Evolutionary conservation across 2,113 vertebrate species (phyloP).

Genomic region (Nestor notabilis): DNA sequence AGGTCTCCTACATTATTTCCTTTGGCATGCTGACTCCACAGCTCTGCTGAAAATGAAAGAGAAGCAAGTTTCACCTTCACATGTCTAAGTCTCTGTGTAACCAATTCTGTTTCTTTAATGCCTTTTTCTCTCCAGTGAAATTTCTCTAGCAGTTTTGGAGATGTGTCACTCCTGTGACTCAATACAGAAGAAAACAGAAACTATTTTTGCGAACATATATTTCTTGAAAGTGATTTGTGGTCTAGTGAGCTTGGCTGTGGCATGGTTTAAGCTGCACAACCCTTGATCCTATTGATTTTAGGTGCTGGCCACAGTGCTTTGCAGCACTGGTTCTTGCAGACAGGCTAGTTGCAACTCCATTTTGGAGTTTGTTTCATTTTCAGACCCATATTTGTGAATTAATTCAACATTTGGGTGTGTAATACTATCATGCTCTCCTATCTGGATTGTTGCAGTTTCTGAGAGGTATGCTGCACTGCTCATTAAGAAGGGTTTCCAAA

Average conservation of each 20-base stretch:
- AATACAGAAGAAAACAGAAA: not conserved
- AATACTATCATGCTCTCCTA: not conserved
- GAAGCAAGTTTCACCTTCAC: not conserved
- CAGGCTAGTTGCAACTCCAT: fast-evolving
- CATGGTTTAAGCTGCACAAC: not conserved
- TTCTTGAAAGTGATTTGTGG: not conserved
- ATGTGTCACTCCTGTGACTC: not conserved
- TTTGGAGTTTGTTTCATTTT: not conserved
- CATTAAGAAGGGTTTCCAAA: not conserved
- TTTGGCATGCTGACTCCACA: fast-evolving
- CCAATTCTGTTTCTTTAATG: not conserved
- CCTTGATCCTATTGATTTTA: not conserved
- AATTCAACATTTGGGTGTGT: not conserved
- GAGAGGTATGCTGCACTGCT: not conserved
- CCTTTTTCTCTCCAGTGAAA: not conserved
- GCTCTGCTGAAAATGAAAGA: not conserved
- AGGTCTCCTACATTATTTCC: not conserved
- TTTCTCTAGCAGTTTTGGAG: not conserved
- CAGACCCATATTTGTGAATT: not conserved
- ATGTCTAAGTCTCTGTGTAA: fast-evolving
- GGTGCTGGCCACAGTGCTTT: not conserved
- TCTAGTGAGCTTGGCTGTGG: not conserved
- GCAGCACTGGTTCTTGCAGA: not conserved
- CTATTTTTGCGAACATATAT: fast-evolving
- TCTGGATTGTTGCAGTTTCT: not conserved